phyloP scores from a whole-genome alignment of 2,888 invertebrate species.

The Drosophila conformis region DNA sequence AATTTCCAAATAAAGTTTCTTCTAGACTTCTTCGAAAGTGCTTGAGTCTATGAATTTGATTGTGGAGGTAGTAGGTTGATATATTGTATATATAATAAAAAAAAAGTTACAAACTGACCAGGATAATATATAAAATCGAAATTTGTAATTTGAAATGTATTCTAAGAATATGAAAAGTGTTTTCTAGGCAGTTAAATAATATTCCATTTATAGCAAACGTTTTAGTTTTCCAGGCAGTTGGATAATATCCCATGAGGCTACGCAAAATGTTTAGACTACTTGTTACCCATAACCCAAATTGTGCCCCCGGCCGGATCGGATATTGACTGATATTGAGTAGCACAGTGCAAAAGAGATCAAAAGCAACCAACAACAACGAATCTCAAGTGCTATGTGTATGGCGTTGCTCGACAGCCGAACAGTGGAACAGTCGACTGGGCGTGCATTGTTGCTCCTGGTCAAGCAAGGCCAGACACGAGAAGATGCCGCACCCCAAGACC shows the following conservation, averaged over 20 bases:
- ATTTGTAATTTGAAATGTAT: not conserved
- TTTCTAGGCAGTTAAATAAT: not conserved
- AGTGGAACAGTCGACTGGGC: not conserved
- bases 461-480: slow-evolving; percentile 74
- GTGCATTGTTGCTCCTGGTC: slow-evolving; percentile 19
- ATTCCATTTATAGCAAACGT: not conserved
- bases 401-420: slow-evolving; percentile 57
- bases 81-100: not conserved
- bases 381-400: slow-evolving; percentile 78
- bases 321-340: slow-evolving; percentile 15
- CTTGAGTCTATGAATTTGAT: slow-evolving; percentile 1
- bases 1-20: not conserved
- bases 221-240: not conserved
- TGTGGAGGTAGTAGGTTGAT: slow-evolving; percentile 72
- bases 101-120: not conserved
- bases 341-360: slow-evolving; percentile 81
- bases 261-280: not conserved
- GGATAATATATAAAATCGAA: not conserved
- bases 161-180: not conserved
- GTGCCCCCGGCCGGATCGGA: not conserved
- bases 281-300: not conserved
- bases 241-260: not conserved
- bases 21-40: not conserved
- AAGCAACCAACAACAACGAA: slow-evolving; percentile 86
- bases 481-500: slow-evolving; percentile 52